Conservation (phyloP, 1,140 invertebrate genomes). For the Varroa destructor region DNA sequence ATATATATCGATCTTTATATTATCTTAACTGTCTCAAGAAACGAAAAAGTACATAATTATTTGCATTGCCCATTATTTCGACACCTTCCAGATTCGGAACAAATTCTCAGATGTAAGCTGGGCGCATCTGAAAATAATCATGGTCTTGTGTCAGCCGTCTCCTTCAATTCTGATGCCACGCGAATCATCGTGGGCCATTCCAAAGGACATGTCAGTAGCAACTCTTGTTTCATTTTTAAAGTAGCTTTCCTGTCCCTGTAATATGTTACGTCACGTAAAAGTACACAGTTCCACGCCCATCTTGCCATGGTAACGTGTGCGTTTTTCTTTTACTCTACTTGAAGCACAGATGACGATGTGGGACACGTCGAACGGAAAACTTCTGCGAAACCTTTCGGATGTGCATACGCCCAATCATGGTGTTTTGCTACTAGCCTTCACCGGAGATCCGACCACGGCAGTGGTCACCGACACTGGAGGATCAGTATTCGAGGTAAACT, state of each 20-base stretch:
- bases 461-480: constrained; percentile 86
- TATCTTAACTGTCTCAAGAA: no score
- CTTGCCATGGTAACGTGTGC: no score
- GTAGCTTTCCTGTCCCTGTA: not conserved
- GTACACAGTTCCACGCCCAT: no score
- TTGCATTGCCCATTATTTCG: not conserved
- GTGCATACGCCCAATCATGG: constrained; percentile 73
- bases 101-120: constrained; percentile 60
- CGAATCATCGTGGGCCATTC: constrained; percentile 72
- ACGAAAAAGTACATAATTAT: constrained; percentile 24
- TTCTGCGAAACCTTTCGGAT: constrained; percentile 64
- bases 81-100: constrained; percentile 40
- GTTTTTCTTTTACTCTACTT: not conserved
- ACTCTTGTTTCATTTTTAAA: no score
- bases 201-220: constrained; percentile 51
- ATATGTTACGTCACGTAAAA: not conserved
- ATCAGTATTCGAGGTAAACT: constrained; percentile 87
- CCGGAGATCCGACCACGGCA: constrained; percentile 58
- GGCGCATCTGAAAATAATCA: constrained; percentile 47
- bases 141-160: constrained; percentile 60
- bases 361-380: constrained; percentile 45
- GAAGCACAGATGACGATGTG: constrained; percentile 44
- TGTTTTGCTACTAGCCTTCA: constrained; percentile 58
- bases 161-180: constrained; percentile 72
- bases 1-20: no score